Evolutionary conservation across 2,113 vertebrate species (phyloP), one percentile per base, ranked within the genome.

Genomic region (Megaceryle torquata): DNA sequence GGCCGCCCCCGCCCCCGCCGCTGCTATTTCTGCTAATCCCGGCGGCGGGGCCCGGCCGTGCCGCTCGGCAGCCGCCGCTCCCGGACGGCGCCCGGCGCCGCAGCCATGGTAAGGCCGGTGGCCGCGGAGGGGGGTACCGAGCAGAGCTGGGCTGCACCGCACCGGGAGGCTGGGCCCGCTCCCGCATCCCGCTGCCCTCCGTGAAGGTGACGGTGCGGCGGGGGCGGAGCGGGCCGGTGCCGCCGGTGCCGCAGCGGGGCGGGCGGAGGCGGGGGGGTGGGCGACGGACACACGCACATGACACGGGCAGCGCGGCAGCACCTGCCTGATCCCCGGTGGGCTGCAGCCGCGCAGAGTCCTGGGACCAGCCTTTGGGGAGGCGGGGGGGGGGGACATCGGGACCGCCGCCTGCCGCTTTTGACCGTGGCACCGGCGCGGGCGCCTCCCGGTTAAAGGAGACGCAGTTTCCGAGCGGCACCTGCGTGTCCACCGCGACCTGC

Each of bases 161-260:
- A 43, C 43, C 43, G 21, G 29, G 64, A 12, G n/a, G 29, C 44
- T 35, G 41, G 68, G 53, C 61, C 64, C 43, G 28, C 33, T 69
- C 31, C 54, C 71, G 50, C 63, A 53, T 10, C 56, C 46, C 41
- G 24, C 25, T 70, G 86, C 82, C 50, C 90, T 82, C 78, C 37
- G 84, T 84, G 93, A 88, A 91, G 88, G 92, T 88, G 88, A 84
- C 80, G 79, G 80, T 43, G 93, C 80, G 64, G 65, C 44, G 84
- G 41, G 83, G 87, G 92, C 51, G 88, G 92, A 72, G 91, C 86
- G 88, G 50, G 51, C 70, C 28, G 79, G 83, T 60, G 75, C 70
- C 57, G n/a, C 48, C 50, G 61, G 77, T 71, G 89, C 85, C 70
- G 89, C 93, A 88, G 88, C 61, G 76, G 83, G 56, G 63, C 28